phyloP scores from a whole-genome alignment of 2,888 invertebrate species.

The Lumbricus terrestris region DNA sequence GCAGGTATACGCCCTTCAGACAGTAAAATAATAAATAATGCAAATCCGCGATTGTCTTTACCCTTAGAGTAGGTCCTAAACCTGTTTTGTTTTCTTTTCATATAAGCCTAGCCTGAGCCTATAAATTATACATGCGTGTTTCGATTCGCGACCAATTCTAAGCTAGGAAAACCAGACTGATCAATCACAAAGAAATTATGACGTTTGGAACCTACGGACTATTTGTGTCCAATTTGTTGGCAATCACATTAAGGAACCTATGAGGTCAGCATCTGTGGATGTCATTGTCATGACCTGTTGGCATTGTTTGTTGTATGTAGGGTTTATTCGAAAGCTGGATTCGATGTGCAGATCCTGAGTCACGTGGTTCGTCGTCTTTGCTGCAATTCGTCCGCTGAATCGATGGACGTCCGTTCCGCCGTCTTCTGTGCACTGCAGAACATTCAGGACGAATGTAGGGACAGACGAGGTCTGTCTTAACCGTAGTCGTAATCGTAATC shows the following conservation, averaged over 20 bases:
- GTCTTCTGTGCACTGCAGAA: neutral
- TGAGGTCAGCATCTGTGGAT: too few relatives aligned
- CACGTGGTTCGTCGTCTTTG: neutral
- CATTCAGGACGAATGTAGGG: neutral
- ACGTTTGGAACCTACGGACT: too few relatives aligned
- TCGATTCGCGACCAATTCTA: neutral
- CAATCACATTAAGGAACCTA: too few relatives aligned
- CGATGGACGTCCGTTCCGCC: neutral
- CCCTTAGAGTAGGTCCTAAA: neutral
- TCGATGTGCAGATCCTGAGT: neutral
- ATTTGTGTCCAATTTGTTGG: too few relatives aligned
- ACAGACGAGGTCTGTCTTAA: neutral
- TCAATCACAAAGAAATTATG: too few relatives aligned
- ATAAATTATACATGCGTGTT: too few relatives aligned
- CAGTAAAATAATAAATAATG: neutral
- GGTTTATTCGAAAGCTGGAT: neutral
- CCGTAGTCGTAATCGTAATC: too few relatives aligned
- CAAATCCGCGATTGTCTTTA: neutral
- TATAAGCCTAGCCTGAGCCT: too few relatives aligned
- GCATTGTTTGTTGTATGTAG: too few relatives aligned
- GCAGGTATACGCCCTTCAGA: neutral
- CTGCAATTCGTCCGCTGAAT: neutral
- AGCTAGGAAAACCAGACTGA: too few relatives aligned
- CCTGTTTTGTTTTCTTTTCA: neutral
- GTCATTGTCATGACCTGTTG: too few relatives aligned